Base-by-base conservation (phyloP, 2,888 invertebrate species). In the Rhagium mordax region DNA sequence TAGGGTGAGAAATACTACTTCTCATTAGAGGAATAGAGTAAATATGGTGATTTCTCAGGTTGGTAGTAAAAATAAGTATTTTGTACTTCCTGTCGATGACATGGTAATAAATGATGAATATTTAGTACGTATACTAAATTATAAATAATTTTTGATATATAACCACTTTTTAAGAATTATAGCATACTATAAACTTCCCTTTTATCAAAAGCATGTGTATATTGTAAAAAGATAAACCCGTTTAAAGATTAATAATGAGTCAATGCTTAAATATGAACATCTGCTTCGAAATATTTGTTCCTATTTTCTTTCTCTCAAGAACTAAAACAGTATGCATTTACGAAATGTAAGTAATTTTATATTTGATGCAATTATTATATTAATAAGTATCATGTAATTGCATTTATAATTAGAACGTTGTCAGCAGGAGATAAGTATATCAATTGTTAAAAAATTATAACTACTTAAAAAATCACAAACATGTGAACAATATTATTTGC, bases 241-340 rank as follows among this genome's bases (percentile, higher is more conserved):
- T 51, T 20, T 8, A 51, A 51, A 51, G 51, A 51, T 41, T 59
- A 13, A 27, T 1, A 27, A 59, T 59, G 59, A 59, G 24, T 59
- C 53, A 59, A 27, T 15, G 29, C 16, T 27, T n/a, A 29, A 7
- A 59, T 10, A 29, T 16, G 59, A 29, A 16, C 59, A 59, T 59
- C 59, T 59, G 57, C 15, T 2, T 29, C 15, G 15, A 27, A 51
- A 51, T 41, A 15, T n/a, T 13, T 0, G 13, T n/a, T 41, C 13
- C 4, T 24, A 3, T 24, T 24, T 24, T 24, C 6, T 53, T 53
- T 53, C 21, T 21, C 13, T 53, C 1, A 20, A 53, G n/a, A 53
- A 21, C 3, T 4, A 21, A 21, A 21, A 8, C 21, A 53, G 20
- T 53, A 24, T 24, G 24, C 8, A 41, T 3, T 41, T 41, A 41